Percentiles rank a stretch among this genome's conserved stretches.
Evolutionary conservation across 2,888 invertebrate species (phyloP).

Genomic region (Agriopis marginaria): DNA sequence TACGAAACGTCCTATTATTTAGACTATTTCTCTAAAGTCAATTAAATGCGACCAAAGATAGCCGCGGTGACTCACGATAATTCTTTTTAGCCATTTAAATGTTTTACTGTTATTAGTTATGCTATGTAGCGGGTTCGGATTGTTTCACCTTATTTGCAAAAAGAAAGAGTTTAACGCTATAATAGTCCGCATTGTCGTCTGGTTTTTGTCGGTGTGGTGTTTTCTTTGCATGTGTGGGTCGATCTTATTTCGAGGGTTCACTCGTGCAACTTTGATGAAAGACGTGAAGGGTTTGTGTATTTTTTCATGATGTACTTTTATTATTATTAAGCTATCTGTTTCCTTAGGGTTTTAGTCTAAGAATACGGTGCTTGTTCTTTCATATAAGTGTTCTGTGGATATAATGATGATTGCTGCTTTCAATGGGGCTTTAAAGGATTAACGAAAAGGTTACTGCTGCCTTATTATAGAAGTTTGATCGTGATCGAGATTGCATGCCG

Average conservation of each 20-base stretch:
- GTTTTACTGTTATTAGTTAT: constrained; percentile 63
- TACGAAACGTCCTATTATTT: constrained; percentile 60
- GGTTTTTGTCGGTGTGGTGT: constrained; percentile 33
- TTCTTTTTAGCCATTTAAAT: constrained; percentile 64
- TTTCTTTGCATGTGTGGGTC: constrained; percentile 33
- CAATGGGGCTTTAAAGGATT: neutral
- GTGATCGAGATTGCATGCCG: too few relatives aligned
- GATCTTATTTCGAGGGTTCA: constrained; percentile 21
- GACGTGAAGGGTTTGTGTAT: constrained; percentile 16
- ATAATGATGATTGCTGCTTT: neutral
- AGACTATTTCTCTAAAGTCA: constrained; percentile 74
- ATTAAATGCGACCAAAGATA: constrained; percentile 74
- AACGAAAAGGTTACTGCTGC: too few relatives aligned
- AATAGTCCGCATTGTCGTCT: constrained; percentile 38
- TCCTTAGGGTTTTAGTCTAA: neutral
- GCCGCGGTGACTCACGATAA: constrained; percentile 55
- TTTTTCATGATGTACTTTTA: constrained; percentile 1
- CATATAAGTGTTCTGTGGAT: too few relatives aligned
- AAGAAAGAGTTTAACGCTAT: constrained; percentile 38
- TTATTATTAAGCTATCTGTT: constrained; percentile 6
- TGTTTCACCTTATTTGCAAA: constrained; percentile 42
- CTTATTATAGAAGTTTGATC: too few relatives aligned
- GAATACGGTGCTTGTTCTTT: neutral
- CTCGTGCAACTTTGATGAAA: constrained; percentile 33
- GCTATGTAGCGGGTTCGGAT: constrained; percentile 37